Evolutionary conservation across 2,888 invertebrate genomes (phyloP).

Genomic region (Lypha dubia): DNA sequence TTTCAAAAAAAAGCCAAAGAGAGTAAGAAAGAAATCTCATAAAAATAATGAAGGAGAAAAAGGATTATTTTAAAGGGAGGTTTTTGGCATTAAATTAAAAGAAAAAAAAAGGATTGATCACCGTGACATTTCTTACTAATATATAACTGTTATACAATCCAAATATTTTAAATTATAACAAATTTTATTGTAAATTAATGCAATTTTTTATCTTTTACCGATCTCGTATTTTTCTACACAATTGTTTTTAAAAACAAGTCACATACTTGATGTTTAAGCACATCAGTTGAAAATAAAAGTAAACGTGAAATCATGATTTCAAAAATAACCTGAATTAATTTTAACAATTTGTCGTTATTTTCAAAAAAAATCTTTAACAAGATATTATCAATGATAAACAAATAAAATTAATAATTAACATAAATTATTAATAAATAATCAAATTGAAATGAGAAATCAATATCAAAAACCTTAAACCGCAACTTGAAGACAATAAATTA

Average conservation of each 20-base stretch:
- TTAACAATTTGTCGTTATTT: conserved; percentile 29
- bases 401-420: conserved; percentile 61
- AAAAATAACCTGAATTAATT: conserved; percentile 52
- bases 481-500: conserved; percentile 49
- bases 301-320: conserved; percentile 41
- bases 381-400: conserved; percentile 37
- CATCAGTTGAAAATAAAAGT: neutral
- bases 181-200: conserved; percentile 43
- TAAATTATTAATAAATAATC: conserved; percentile 67
- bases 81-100: neutral
- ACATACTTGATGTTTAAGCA: conserved; percentile 24
- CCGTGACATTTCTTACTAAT: too few relatives aligned
- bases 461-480: conserved; percentile 59
- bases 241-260: conserved; percentile 36
- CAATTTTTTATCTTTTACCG: conserved; percentile 52
- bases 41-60: neutral
- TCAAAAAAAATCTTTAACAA: conserved; percentile 1
- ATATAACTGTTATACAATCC: conserved; percentile 10
- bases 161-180: conserved; percentile 29
- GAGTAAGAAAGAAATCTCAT: neutral
- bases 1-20: neutral
- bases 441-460: conserved; percentile 48
- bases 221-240: conserved; percentile 1
- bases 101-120: neutral
- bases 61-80: neutral